Conservation (phyloP, 2,888 invertebrate species). For the Caenorhabditis macrosperma region DNA sequence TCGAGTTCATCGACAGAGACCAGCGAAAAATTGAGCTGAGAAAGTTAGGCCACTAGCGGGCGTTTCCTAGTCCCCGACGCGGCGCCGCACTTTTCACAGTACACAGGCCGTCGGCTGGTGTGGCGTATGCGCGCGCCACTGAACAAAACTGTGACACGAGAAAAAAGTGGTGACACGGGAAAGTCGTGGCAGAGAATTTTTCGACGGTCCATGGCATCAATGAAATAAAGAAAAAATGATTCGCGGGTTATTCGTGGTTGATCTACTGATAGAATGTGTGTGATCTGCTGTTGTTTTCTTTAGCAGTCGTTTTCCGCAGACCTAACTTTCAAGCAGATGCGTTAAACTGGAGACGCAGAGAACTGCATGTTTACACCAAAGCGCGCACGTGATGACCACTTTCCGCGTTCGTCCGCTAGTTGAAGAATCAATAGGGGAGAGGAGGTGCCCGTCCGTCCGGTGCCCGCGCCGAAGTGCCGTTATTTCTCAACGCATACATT, state of each 20-base stretch:
- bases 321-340: background rate
- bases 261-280: background rate
- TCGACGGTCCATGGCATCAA: background rate
- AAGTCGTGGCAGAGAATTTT: background rate
- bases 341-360: background rate
- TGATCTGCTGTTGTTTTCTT: background rate
- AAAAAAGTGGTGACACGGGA: background rate
- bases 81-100: constrained; percentile 9
- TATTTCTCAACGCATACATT: constrained; percentile 23
- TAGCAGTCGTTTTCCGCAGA: background rate
- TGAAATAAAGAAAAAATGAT: background rate
- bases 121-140: background rate
- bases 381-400: constrained; percentile 27
- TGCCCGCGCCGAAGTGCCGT: constrained; percentile 5
- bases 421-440: constrained; percentile 34
- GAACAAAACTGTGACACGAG: background rate
- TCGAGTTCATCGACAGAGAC: constrained; percentile 7
- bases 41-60: constrained; percentile 31
- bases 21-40: constrained; percentile 2
- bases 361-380: background rate
- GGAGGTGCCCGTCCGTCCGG: constrained; percentile 2
- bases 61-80: constrained; percentile 9
- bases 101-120: background rate
- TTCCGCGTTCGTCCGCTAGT: constrained; percentile 22
- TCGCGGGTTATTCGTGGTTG: background rate